These are phyloP conservation scores for Lepidotrigona ventralis DNA, from an alignment of 1,140 invertebrate genomes.

Conservation along the genomic window DNA sequence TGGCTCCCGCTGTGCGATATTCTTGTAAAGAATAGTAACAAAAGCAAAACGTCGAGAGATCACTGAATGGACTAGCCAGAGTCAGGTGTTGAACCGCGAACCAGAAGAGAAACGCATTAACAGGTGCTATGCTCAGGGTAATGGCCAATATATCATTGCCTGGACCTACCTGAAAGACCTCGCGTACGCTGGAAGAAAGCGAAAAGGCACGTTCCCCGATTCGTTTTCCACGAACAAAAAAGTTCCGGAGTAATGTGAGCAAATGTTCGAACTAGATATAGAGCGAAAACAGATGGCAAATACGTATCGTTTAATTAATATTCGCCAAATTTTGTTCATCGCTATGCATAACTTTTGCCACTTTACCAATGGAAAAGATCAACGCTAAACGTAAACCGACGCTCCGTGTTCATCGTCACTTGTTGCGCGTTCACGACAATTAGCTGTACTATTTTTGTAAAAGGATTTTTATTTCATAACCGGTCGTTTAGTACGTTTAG, in stretches of 20 bases:
- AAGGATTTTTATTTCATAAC: too few species aligned
- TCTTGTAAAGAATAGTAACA: slow-evolving; percentile 65
- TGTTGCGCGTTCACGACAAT: too few species aligned
- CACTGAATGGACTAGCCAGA: slow-evolving; percentile 57
- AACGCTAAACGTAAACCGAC: too few species aligned
- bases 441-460: too few species aligned
- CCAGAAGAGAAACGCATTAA: slow-evolving; percentile 72
- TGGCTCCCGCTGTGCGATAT: slow-evolving; percentile 64
- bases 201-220: slow-evolving; percentile 21
- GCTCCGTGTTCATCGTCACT: too few species aligned
- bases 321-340: too few species aligned
- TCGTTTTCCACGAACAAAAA: slow-evolving; percentile 23
- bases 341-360: not conserved
- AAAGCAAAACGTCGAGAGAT: slow-evolving; percentile 61
- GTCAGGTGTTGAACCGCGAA: slow-evolving; percentile 68
- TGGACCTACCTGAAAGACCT: slow-evolving; percentile 45
- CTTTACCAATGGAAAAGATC: not conserved
- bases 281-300: slow-evolving; percentile 39
- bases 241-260: slow-evolving; percentile 10
- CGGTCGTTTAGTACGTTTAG: too few species aligned
- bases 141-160: slow-evolving; percentile 72
- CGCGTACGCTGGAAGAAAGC: slow-evolving; percentile 9
- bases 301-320: not conserved
- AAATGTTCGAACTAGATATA: slow-evolving; percentile 11
- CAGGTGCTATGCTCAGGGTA: slow-evolving; percentile 71